Percentiles rank a stretch among this genome's conserved stretches.
These are phyloP conservation scores for Porites australiensis DNA, from an alignment of 64 coral and sea anemone genomes.

Conservation along the genomic window DNA sequence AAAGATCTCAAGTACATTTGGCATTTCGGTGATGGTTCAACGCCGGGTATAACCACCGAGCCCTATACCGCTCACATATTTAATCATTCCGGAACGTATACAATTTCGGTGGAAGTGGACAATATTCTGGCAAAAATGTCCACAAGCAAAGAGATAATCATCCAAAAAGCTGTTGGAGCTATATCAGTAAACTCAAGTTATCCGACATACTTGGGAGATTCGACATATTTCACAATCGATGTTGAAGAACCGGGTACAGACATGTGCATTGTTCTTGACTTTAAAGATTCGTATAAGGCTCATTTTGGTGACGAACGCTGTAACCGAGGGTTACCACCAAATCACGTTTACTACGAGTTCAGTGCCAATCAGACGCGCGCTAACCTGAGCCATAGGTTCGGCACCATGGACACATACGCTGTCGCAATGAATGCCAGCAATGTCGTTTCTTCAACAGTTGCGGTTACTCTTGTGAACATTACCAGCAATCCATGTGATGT, in stretches of 20 bases:
- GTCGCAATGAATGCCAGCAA: conserved; percentile 51
- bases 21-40: conserved; percentile 63
- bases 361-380: conserved; percentile 14
- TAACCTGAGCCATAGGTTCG: conserved; percentile 53
- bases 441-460: conserved; percentile 37
- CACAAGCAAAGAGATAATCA: conserved; percentile 49
- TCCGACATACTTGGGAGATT: conserved; percentile 58
- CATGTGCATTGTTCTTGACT: conserved; percentile 60
- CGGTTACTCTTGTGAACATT: conserved; percentile 39
- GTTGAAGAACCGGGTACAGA: conserved; percentile 69
- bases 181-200: conserved; percentile 32
- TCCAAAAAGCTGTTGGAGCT: conserved; percentile 60
- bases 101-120: conserved; percentile 48
- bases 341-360: conserved; percentile 37
- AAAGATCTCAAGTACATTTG: conserved; percentile 73
- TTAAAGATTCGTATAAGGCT: conserved; percentile 32
- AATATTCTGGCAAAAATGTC: conserved; percentile 66
- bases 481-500: conserved; percentile 67
- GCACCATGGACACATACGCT: conserved; percentile 51
- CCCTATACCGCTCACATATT: conserved; percentile 47
- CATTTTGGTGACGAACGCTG: conserved; percentile 62
- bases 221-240: conserved; percentile 64
- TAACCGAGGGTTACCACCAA: conserved; percentile 1
- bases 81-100: conserved; percentile 27
- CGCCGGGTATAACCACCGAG: conserved; percentile 12